Evolutionary conservation across 2,888 invertebrate genomes (phyloP).

Genomic region (Himalopsyche kuldschensis): DNA sequence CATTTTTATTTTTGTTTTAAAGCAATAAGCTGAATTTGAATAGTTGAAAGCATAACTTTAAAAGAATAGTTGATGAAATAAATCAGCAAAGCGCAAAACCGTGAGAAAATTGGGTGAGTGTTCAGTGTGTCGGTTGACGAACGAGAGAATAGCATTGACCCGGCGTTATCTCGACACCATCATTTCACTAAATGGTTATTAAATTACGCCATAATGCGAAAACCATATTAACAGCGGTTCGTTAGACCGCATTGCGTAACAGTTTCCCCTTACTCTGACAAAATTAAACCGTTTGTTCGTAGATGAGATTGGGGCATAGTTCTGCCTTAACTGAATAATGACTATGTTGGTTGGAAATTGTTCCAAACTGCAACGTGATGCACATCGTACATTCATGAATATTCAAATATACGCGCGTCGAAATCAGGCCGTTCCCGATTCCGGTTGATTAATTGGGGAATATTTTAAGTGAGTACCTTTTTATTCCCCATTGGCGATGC

Average conservation of each 20-base stretch:
- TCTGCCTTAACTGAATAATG: slow-evolving; percentile 8
- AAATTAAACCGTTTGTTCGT: slow-evolving; percentile 18
- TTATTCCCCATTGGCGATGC: slow-evolving; percentile 2
- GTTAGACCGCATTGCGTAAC: slow-evolving; percentile 15
- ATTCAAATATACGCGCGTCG: slow-evolving; percentile 24
- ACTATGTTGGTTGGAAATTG: slow-evolving; percentile 1
- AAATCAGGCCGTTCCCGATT: slow-evolving; percentile 13
- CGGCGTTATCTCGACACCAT: slow-evolving; percentile 20
- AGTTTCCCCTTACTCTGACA: slow-evolving; percentile 1
- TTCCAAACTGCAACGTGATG: slow-evolving; percentile 10
- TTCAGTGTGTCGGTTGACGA: background rate
- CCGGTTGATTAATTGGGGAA: slow-evolving; percentile 28
- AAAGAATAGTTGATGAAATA: background rate
- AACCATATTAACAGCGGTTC: slow-evolving; percentile 26
- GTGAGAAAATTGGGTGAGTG: background rate
- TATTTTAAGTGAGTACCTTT: slow-evolving; percentile 17
- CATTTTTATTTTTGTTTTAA: no score
- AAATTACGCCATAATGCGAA: slow-evolving; percentile 26
- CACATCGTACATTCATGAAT: slow-evolving; percentile 20
- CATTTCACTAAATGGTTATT: slow-evolving; percentile 31
- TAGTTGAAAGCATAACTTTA: background rate
- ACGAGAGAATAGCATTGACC: background rate
- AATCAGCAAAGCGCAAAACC: background rate
- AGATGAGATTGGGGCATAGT: background rate
- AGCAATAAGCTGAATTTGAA: no score